Evolutionary conservation across 2,888 invertebrate species (phyloP), one percentile per base, ranked within the genome.

Genomic region (Balanococcus diminutus): DNA sequence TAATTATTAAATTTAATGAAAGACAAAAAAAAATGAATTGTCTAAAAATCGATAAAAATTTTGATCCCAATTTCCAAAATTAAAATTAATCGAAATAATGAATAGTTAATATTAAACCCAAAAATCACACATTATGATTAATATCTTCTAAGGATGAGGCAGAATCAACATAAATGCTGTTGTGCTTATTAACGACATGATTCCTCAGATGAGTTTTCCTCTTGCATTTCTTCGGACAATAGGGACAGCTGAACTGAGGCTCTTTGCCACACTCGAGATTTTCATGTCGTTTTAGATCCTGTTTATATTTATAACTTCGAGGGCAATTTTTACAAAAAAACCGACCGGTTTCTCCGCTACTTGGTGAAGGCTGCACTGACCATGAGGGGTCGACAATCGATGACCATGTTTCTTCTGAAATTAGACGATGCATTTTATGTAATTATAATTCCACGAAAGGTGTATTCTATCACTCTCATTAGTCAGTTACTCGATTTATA

Each of bases 191-290:
- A 28, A 61, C 75, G 25, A 87, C 32, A 22, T 87, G 87, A 83
- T 87, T 86, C 36, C 82, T 81, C 72, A 86, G 61, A 86, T 88
- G 87, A n/a, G 87, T 87, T 72, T 88, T 88, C 46, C 87, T 87
- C 84, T 88, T 88, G 72, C 87, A 87, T 72, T 87, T 89, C 84
- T 89, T 89, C 6, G 88, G 87, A 87, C 91, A 91, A 83, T 90
- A 90, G 0, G 90, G 89, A 83, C 89, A 89, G 16, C 87, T 87
- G 87, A 89, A 89, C 86, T 88, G 88, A 6, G 89, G 89, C 81
- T 89, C 88, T 84, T 88, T 88, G 5, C 89, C 89, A 87, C 89
- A 89, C 84, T 89, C 89, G 82, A 88, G 87, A 61, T 87, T 87
- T 85, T 87, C 86, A 87, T 89, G 89, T 16, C 88, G 85, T 51